Conservation (phyloP, 2,888 invertebrate species). For the Agrochola litura region DNA sequence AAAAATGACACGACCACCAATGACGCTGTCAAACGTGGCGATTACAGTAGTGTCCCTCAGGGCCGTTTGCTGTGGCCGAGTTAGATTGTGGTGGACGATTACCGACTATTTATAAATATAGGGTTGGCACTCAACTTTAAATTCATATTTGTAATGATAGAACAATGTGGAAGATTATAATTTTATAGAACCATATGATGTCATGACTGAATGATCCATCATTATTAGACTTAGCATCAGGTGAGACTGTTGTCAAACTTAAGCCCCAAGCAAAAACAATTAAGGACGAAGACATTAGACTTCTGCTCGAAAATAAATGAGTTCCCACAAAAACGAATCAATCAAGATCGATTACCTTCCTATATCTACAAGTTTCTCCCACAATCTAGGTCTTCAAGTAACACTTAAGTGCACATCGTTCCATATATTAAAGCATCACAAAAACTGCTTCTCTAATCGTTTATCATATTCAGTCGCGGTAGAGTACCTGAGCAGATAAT, state of each 20-base stretch:
- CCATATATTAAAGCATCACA: constrained; percentile 53
- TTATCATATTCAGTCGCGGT: constrained; percentile 60
- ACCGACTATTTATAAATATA: constrained; percentile 20
- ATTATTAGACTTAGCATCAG: constrained; percentile 6
- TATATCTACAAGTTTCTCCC: not conserved
- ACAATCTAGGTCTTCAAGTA: constrained; percentile 31
- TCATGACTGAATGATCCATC: too few species aligned
- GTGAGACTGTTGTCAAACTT: not conserved
- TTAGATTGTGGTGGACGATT: constrained; percentile 37
- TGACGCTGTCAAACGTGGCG: constrained; percentile 26
- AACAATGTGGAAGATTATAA: not conserved
- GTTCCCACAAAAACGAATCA: constrained; percentile 4
- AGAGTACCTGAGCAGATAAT: constrained; percentile 64
- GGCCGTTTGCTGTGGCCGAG: constrained; percentile 38
- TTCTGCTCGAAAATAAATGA: constrained; percentile 9
- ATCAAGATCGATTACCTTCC: constrained; percentile 18
- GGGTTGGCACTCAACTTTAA: not conserved
- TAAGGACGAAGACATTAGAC: not conserved
- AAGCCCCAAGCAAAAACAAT: constrained; percentile 8
- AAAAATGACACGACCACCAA: constrained; percentile 37
- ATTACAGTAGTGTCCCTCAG: constrained; percentile 49
- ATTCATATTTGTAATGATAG: not conserved
- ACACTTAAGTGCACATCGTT: constrained; percentile 35
- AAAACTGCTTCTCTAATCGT: constrained; percentile 61
- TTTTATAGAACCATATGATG: not conserved